Evolutionary conservation across 2,113 vertebrate species (phyloP).

Genomic region (Tupaia tana): DNA sequence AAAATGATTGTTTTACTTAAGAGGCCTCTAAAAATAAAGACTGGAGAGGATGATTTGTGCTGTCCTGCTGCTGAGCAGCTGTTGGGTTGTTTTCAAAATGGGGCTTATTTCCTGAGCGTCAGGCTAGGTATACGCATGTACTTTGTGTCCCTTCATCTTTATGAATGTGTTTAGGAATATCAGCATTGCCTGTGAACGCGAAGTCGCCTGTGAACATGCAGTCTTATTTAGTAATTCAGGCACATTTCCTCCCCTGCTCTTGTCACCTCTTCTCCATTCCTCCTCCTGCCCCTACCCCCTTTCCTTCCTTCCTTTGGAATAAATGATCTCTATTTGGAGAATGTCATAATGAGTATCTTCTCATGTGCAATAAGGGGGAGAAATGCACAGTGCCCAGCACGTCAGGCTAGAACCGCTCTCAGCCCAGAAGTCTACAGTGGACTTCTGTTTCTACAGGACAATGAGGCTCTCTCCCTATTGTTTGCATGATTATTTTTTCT

Average conservation of each 20-base stretch:
- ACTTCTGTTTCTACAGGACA: neutral
- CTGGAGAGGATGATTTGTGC: neutral
- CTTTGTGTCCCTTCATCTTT: neutral
- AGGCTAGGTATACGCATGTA: neutral
- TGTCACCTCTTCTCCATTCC: neutral
- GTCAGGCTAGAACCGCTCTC: neutral
- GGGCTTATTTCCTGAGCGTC: neutral
- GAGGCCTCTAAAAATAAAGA: constrained; percentile 64
- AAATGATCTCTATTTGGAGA: neutral
- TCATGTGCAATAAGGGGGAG: neutral
- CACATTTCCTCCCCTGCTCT: neutral
- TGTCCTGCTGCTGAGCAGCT: constrained; percentile 12
- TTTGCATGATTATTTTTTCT: neutral
- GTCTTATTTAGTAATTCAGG: neutral
- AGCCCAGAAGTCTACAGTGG: neutral
- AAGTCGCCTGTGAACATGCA: neutral
- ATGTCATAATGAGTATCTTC: neutral
- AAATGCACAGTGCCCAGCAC: neutral
- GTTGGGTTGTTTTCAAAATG: constrained; percentile 14
- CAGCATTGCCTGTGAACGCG: neutral
- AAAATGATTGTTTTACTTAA: constrained; percentile 64
- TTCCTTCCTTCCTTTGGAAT: neutral
- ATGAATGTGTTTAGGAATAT: neutral
- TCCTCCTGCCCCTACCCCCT: neutral
- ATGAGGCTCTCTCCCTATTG: fast-evolving